Conservation (phyloP, 2,888 invertebrate genomes). For the Morpho helenor region DNA sequence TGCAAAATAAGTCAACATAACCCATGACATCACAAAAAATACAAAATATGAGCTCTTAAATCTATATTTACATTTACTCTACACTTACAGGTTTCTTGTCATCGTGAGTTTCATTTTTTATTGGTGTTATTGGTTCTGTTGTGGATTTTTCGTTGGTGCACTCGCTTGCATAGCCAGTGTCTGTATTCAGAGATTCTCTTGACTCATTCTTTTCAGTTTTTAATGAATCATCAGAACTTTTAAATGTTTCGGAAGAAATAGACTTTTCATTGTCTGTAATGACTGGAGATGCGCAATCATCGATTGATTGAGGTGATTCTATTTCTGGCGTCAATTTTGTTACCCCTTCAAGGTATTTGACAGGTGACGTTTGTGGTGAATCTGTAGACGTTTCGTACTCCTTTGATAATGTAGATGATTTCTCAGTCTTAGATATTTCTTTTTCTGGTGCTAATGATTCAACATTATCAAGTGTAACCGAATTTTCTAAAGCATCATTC, state of each 20-base stretch:
- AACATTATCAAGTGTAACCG: slow-evolving; percentile 3
- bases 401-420: neutral
- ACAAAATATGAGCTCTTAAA: neutral
- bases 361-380: too few species aligned
- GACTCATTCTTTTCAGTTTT: slow-evolving; percentile 47
- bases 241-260: slow-evolving; percentile 33
- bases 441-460: slow-evolving; percentile 18
- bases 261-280: slow-evolving; percentile 35
- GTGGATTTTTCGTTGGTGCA: slow-evolving; percentile 28
- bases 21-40: neutral
- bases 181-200: slow-evolving; percentile 46
- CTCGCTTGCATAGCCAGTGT: slow-evolving; percentile 45
- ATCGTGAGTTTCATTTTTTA: slow-evolving; percentile 15
- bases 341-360: neutral
- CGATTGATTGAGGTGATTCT: neutral
- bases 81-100: slow-evolving; percentile 11
- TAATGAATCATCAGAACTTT: slow-evolving; percentile 38
- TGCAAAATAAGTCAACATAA: too few species aligned
- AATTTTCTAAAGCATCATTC: neutral
- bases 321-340: slow-evolving; percentile 3
- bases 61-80: slow-evolving; percentile 8
- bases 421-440: slow-evolving; percentile 13
- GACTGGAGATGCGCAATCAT: slow-evolving; percentile 5
- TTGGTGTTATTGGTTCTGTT: slow-evolving; percentile 20
- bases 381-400: too few species aligned